A percentile compares a stretch with the other conserved stretches of the same genome.
phyloP scores from a whole-genome alignment of 2,797 vertebrate genomes.

The Acanthopagrus latus region DNA sequence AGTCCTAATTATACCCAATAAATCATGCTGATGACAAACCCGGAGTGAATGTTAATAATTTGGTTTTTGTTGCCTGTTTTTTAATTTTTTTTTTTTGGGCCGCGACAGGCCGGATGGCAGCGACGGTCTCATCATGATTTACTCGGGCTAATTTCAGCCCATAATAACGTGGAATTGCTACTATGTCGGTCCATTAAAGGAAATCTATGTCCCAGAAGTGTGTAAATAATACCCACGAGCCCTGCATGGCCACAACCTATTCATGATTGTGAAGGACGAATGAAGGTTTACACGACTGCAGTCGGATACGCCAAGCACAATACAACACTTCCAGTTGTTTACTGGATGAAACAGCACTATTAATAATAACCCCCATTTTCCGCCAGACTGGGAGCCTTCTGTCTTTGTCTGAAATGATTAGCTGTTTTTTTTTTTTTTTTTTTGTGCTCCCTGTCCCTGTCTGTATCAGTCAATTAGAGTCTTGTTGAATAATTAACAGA shows the following conservation, averaged over 20 bases:
- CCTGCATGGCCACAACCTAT: not conserved
- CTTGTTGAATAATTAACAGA: not conserved
- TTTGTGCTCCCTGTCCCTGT: slow-evolving; percentile 7
- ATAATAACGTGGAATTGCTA: slow-evolving; percentile 31
- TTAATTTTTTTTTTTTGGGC: slow-evolving; percentile 29
- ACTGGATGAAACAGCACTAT: slow-evolving; percentile 11
- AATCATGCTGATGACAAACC: slow-evolving; percentile 61
- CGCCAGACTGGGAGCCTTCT: not conserved
- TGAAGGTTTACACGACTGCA: slow-evolving; percentile 48
- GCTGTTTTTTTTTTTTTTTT: not conserved
- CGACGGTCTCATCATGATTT: slow-evolving; percentile 34
- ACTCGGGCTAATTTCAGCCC: slow-evolving; percentile 41
- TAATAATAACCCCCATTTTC: slow-evolving; percentile 6
- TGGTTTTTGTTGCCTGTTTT: slow-evolving; percentile 34
- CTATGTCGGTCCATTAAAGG: slow-evolving; percentile 42
- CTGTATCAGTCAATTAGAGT: not conserved
- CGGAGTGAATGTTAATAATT: slow-evolving; percentile 61
- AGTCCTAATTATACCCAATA: slow-evolving; percentile 62
- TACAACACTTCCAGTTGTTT: slow-evolving; percentile 21
- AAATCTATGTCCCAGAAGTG: slow-evolving; percentile 40
- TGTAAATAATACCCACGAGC: slow-evolving; percentile 48
- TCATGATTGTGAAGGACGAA: slow-evolving; percentile 43
- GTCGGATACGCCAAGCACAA: not conserved
- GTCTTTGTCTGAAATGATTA: not conserved
- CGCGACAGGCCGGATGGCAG: slow-evolving; percentile 30